These are phyloP conservation scores for Selenia dentaria DNA, from an alignment of 2,888 invertebrate genomes.

Conservation along the genomic window DNA sequence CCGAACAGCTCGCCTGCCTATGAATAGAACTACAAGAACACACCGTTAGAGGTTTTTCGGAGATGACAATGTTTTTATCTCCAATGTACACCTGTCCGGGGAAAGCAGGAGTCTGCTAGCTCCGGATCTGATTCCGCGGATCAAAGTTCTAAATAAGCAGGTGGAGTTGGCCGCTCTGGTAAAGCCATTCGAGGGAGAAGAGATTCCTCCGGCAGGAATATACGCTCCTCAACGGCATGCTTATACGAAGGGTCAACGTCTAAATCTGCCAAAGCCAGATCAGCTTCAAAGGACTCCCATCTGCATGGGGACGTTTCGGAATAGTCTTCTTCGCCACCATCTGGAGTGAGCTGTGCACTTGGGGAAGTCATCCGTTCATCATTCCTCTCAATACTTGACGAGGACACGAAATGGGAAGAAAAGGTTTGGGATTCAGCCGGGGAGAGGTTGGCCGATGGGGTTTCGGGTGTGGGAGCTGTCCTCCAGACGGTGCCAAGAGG, in stretches of 20 bases:
- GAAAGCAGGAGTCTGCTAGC: conserved; percentile 58
- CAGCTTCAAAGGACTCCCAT: conserved; percentile 87
- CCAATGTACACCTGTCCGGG: conserved; percentile 59
- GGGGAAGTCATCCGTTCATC: conserved; percentile 78
- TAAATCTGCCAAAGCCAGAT: conserved; percentile 85
- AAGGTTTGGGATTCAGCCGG: conserved; percentile 85
- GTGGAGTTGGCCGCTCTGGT: conserved; percentile 85
- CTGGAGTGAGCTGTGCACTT: conserved; percentile 85
- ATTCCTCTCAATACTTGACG: conserved; percentile 75
- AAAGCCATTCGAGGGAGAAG: conserved; percentile 76
- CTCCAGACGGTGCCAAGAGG: conserved; percentile 74
- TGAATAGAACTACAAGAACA: conserved; percentile 54
- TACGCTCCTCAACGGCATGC: conserved; percentile 85
- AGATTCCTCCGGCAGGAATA: conserved; percentile 85
- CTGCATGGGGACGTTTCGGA: conserved; percentile 80
- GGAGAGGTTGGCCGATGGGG: conserved; percentile 87
- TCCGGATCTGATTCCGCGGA: conserved; percentile 80
- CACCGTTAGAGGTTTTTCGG: conserved; percentile 41
- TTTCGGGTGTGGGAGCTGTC: conserved; percentile 86
- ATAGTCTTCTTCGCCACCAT: conserved; percentile 73
- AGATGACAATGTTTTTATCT: conserved; percentile 44
- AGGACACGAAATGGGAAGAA: conserved; percentile 86
- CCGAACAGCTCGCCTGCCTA: conserved; percentile 41
- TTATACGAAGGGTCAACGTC: conserved; percentile 86
- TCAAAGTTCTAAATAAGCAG: conserved; percentile 80